A percentile compares a stretch with the other conserved stretches of the same genome.
These are phyloP conservation scores for Hippopotamus amphibius DNA, from an alignment of 2,113 vertebrate genomes.

Conservation along the genomic window DNA sequence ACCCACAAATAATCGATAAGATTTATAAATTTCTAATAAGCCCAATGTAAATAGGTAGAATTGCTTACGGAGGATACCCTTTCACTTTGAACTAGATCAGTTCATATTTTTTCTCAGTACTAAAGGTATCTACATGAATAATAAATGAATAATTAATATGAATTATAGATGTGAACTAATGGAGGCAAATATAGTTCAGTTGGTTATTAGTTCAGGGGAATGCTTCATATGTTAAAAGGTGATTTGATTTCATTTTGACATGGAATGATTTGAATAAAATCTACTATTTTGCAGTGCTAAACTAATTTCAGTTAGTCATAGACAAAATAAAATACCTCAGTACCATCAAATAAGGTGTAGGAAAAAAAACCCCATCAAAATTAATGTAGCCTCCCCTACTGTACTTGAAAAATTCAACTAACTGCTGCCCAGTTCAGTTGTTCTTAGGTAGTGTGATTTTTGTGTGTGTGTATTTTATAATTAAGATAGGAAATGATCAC, in stretches of 20 bases:
- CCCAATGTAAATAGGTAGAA: not conserved
- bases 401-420: not conserved
- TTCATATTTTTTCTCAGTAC: slow-evolving; percentile 27
- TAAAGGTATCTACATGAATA: slow-evolving; percentile 62
- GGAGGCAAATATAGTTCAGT: slow-evolving; percentile 2
- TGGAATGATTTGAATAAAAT: slow-evolving; percentile 26
- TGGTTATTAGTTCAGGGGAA: not conserved
- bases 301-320: not conserved
- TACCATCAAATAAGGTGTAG: not conserved
- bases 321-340: not conserved
- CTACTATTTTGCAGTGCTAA: not conserved
- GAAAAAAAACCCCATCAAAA: not conserved
- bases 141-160: slow-evolving; percentile 54
- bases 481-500: slow-evolving; percentile 46
- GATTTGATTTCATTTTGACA: slow-evolving; percentile 38
- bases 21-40: slow-evolving; percentile 32
- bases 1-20: not conserved
- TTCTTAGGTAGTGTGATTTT: slow-evolving; percentile 11
- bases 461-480: slow-evolving; percentile 59
- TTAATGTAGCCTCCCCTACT: not conserved
- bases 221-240: not conserved
- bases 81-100: slow-evolving; percentile 34
- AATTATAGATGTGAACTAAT: slow-evolving; percentile 52
- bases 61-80: not conserved
- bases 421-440: not conserved